Evolutionary conservation across 2,113 vertebrate genomes (phyloP).

Genomic region (Nothobranchius furzeri): DNA sequence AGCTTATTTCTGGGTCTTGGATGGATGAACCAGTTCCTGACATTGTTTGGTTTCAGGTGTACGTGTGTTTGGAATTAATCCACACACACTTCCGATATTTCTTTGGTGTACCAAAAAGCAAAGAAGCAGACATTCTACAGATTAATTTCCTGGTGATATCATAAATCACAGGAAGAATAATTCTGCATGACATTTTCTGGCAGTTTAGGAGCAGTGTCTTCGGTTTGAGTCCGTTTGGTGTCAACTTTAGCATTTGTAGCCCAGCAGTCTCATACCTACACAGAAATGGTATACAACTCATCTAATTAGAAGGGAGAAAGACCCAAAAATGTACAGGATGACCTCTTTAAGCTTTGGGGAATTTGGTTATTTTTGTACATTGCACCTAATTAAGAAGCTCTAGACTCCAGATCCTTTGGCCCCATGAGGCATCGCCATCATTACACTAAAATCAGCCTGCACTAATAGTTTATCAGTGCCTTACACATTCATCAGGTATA

Average conservation of each 20-base stretch:
- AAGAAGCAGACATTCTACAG: too few relatives aligned
- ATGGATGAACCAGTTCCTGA: too few relatives aligned
- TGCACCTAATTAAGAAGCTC: not conserved
- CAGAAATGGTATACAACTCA: not conserved
- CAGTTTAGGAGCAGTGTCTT: not conserved
- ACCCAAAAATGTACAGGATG: not conserved
- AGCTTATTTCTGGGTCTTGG: too few relatives aligned
- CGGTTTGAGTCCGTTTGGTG: not conserved
- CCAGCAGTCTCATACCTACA: not conserved
- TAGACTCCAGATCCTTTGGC: not conserved
- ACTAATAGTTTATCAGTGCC: not conserved
- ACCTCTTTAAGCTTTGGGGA: not conserved
- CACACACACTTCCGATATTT: too few relatives aligned
- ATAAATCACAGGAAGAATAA: too few relatives aligned
- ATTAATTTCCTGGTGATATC: too few relatives aligned
- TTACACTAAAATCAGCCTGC: too few relatives aligned
- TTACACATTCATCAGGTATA: not conserved
- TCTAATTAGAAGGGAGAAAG: not conserved
- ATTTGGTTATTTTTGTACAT: not conserved
- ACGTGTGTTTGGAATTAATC: too few relatives aligned
- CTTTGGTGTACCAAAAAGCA: too few relatives aligned
- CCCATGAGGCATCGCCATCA: not conserved
- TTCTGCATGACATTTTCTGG: not conserved
- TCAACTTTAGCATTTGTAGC: not conserved
- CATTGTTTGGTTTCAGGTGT: too few relatives aligned